These are phyloP conservation scores for Lepidothrix coronata DNA, from an alignment of 2,113 vertebrate species.

Conservation along the genomic window DNA sequence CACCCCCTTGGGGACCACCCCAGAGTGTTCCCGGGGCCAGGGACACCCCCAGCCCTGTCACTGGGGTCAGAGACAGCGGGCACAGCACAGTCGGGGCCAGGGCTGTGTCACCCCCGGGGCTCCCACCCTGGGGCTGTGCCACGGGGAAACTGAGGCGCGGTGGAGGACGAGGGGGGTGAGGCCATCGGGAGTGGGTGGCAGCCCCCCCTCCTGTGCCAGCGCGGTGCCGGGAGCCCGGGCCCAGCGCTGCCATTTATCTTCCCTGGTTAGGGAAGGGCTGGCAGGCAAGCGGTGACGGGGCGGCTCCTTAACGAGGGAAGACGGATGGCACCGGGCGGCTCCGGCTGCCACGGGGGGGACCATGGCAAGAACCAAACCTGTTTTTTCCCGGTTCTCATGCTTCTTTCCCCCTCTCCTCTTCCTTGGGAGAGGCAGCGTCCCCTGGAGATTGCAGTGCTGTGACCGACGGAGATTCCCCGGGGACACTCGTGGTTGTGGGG, in stretches of 20 bases:
- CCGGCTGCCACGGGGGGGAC: not conserved
- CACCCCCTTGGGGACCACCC: not conserved
- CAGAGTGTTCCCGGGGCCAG: not conserved
- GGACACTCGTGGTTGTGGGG: not conserved
- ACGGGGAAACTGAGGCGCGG: not conserved
- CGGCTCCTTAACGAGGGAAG: conserved; percentile 57
- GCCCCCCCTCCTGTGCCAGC: not conserved
- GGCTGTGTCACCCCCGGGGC: rapidly evolving
- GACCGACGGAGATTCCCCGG: rapidly evolving
- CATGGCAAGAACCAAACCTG: not conserved
- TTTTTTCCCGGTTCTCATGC: not conserved
- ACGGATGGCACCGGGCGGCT: conserved; percentile 29
- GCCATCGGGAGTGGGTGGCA: rapidly evolving
- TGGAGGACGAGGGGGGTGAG: not conserved
- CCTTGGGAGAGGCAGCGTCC: not conserved
- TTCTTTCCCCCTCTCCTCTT: not conserved
- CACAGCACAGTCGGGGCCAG: not conserved
- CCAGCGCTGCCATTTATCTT: conserved; percentile 42
- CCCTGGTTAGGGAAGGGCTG: conserved; percentile 37
- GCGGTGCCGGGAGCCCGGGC: not conserved
- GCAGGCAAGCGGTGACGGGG: conserved; percentile 15
- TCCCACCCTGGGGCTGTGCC: not conserved
- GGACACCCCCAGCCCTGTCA: not conserved
- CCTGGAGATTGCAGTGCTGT: rapidly evolving
- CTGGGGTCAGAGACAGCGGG: not conserved